Percentiles rank a stretch among this genome's conserved stretches.
These are phyloP conservation scores for Drosophila koepferae DNA, from an alignment of 2,888 invertebrate species.

Conservation along the genomic window DNA sequence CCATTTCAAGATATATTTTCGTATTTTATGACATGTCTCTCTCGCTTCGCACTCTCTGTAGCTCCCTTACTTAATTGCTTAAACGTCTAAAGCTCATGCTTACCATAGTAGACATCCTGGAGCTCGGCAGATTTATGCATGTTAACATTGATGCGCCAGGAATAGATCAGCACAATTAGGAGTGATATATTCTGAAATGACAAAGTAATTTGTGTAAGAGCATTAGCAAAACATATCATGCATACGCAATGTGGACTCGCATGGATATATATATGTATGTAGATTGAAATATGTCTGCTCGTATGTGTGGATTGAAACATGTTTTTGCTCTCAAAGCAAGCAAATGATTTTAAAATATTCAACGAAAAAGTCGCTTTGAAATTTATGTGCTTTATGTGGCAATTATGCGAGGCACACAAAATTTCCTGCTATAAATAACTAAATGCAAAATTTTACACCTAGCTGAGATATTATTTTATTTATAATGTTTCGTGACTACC, in stretches of 20 bases:
- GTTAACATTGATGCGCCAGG: conserved; percentile 91
- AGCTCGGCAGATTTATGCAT: conserved; percentile 89
- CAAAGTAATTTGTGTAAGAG: conserved; percentile 11
- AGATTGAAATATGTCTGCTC: not conserved
- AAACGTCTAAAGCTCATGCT: conserved; percentile 74
- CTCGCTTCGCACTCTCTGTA: not conserved
- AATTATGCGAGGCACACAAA: conserved; percentile 13
- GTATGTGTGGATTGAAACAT: conserved; percentile 20
- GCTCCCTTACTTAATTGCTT: conserved; percentile 43
- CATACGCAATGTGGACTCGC: conserved; percentile 46
- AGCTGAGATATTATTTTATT: conserved; percentile 43
- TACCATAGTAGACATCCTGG: conserved; percentile 92
- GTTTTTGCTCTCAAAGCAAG: conserved; percentile 24
- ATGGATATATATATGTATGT: conserved; percentile 1
- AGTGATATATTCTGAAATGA: conserved; percentile 91
- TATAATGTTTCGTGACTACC: conserved; percentile 41
- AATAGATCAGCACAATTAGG: conserved; percentile 90
- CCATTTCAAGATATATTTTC: conserved; percentile 18
- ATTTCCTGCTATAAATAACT: conserved; percentile 20
- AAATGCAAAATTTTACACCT: conserved; percentile 34
- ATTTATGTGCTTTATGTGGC: conserved; percentile 19
- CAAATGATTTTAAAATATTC: conserved; percentile 22
- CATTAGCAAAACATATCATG: conserved; percentile 39
- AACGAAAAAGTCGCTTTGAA: conserved; percentile 13
- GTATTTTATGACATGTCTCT: conserved; percentile 2